Conservation (phyloP, 2,113 vertebrate genomes). For the Ariopsis seemanni region DNA sequence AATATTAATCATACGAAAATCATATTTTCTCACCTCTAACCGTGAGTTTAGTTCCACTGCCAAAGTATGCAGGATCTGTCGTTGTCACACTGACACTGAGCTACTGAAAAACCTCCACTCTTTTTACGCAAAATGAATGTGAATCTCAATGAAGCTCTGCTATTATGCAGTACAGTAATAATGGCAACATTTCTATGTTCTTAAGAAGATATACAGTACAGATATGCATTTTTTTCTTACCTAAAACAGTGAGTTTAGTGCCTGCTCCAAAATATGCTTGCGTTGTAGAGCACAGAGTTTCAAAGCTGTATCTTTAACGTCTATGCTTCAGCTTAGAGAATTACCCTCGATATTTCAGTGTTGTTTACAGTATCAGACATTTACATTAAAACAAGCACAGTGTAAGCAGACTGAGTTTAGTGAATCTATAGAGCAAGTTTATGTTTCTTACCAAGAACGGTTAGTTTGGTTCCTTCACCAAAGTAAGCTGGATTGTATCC, state of each 20-base stretch:
- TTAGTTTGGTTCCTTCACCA: constrained; percentile 59
- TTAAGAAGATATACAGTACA: not conserved
- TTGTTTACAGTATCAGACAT: not conserved
- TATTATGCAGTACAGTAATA: not conserved
- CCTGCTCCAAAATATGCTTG: constrained; percentile 57
- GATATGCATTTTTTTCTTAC: constrained; percentile 43
- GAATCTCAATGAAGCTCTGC: not conserved
- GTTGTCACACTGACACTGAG: constrained; percentile 67
- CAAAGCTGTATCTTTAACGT: constrained; percentile 44
- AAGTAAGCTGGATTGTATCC: constrained; percentile 55
- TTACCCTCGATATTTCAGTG: not conserved
- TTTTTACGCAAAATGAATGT: not conserved
- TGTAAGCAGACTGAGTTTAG: not conserved
- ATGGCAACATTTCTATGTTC: not conserved
- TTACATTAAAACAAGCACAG: not conserved
- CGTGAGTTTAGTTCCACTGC: constrained; percentile 75
- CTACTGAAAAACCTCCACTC: constrained; percentile 64
- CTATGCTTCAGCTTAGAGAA: not conserved
- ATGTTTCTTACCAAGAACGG: constrained; percentile 54
- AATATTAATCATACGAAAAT: not conserved
- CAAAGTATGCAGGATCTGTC: constrained; percentile 67
- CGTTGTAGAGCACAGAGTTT: constrained; percentile 47
- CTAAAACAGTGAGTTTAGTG: constrained; percentile 60
- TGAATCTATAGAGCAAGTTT: not conserved
- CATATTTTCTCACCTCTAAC: constrained; percentile 63